Percentiles rank a stretch among this genome's conserved stretches.
Conservation (phyloP, 2,113 vertebrate genomes). For the Callionymus lyra region DNA sequence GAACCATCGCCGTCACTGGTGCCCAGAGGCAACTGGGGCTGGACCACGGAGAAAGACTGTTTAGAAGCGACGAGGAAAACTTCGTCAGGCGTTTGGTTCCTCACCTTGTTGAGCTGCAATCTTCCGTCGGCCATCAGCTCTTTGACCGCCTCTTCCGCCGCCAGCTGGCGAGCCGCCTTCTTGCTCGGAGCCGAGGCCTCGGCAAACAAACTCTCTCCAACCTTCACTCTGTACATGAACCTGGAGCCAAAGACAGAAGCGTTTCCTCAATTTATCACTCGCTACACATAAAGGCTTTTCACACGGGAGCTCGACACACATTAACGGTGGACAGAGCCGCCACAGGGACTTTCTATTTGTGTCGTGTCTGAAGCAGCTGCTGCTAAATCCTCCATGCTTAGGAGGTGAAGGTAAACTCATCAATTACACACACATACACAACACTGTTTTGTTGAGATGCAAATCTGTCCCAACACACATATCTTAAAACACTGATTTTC, state of each 20-base stretch:
- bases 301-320: too few relatives aligned
- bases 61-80: background rate
- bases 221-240: conserved; percentile 87
- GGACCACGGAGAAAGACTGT: background rate
- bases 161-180: conserved; percentile 89
- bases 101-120: conserved; percentile 72
- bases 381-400: too few relatives aligned
- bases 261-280: too few relatives aligned
- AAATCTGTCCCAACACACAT: too few relatives aligned
- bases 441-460: too few relatives aligned
- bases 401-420: too few relatives aligned
- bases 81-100: background rate
- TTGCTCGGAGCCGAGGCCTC: conserved; percentile 87
- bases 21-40: conserved; percentile 62
- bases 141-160: conserved; percentile 88
- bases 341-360: too few relatives aligned
- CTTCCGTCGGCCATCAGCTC: conserved; percentile 72
- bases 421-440: too few relatives aligned
- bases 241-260: conserved; percentile 58
- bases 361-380: too few relatives aligned
- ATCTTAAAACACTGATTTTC: too few relatives aligned
- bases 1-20: conserved; percentile 46
- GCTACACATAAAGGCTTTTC: background rate
- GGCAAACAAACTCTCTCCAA: conserved; percentile 79
- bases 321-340: too few relatives aligned